These are phyloP conservation scores for Homarus gammarus DNA, from an alignment of 2,888 invertebrate species.

Conservation along the genomic window DNA sequence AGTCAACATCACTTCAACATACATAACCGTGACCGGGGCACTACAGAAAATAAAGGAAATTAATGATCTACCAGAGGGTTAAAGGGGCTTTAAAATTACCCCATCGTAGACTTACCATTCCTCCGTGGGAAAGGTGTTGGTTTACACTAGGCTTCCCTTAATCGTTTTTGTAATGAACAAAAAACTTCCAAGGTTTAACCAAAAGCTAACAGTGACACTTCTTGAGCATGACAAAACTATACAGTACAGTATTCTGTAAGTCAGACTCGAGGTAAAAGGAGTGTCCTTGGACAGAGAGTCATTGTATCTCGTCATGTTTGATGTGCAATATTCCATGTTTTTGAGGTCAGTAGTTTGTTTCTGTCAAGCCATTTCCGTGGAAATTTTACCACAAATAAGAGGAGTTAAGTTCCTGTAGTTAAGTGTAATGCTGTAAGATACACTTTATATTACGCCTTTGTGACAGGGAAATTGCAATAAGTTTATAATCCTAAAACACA, in stretches of 20 bases:
- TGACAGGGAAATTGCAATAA: background rate
- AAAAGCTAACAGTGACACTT: too few species aligned
- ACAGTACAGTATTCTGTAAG: too few species aligned
- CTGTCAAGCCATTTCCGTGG: background rate
- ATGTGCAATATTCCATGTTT: background rate
- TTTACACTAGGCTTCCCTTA: too few species aligned
- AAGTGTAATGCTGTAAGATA: background rate
- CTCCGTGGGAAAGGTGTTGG: background rate
- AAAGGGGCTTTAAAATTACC: background rate
- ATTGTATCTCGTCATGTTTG: background rate
- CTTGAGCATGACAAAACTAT: too few species aligned
- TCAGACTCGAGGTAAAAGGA: too few species aligned
- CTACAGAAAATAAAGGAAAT: too few species aligned
- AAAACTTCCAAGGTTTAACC: too few species aligned
- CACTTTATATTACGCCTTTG: background rate
- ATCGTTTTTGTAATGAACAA: too few species aligned
- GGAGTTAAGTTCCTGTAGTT: constrained; percentile 3
- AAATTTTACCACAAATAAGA: background rate
- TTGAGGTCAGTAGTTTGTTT: constrained; percentile 4
- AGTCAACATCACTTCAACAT: background rate
- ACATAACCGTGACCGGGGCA: background rate
- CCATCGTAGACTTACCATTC: background rate
- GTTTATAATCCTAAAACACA: background rate
- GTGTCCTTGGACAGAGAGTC: too few species aligned
- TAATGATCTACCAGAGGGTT: background rate